phyloP scores from a whole-genome alignment of 2,888 invertebrate genomes.

The Uloborus plumipes region DNA sequence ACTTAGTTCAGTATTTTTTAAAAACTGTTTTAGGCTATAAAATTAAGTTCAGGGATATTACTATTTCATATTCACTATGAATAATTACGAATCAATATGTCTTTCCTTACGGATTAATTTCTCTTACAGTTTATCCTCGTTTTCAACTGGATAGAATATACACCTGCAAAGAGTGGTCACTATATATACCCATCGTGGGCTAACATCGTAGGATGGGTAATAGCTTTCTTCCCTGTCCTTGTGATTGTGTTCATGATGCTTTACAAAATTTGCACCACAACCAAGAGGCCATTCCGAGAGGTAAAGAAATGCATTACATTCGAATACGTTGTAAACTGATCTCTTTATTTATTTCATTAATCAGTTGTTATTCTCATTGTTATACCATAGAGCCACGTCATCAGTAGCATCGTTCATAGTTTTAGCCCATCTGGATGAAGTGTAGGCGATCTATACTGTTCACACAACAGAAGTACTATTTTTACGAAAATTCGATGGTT shows the following conservation, averaged over 20 bases:
- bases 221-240: slow-evolving; percentile 81
- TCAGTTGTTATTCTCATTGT: background rate
- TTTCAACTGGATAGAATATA: slow-evolving; percentile 85
- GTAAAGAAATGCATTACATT: slow-evolving; percentile 67
- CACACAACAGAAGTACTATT: no score
- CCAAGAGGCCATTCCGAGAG: slow-evolving; percentile 69
- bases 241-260: slow-evolving; percentile 74
- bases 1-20: no score
- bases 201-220: slow-evolving; percentile 81
- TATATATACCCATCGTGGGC: slow-evolving; percentile 87
- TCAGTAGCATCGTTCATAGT: no score
- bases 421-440: background rate
- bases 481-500: no score
- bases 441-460: background rate
- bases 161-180: slow-evolving; percentile 80
- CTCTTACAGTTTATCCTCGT: slow-evolving; percentile 79
- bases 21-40: no score
- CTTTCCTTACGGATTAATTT: background rate
- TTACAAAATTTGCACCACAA: slow-evolving; percentile 68
- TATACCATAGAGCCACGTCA: no score
- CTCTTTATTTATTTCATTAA: no score
- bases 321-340: no score
- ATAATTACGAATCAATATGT: no score
- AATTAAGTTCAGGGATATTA: no score
- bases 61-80: no score